phyloP scores from a whole-genome alignment of 2,888 invertebrate species.

The Euspilapteryx auroguttella region DNA sequence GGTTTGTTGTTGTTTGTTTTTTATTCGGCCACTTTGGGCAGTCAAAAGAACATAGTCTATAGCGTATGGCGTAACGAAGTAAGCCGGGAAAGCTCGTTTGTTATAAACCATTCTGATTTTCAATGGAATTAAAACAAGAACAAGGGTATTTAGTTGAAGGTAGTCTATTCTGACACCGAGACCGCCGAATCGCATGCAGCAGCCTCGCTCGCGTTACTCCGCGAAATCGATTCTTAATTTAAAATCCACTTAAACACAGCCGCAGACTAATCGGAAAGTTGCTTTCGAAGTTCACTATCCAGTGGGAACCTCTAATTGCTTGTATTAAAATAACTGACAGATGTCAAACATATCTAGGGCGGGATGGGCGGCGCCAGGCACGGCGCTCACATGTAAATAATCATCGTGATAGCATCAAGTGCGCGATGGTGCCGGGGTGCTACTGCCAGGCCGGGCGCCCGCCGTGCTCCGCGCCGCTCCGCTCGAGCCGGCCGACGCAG shows the following conservation, averaged over 20 bases:
- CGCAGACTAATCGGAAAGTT: conserved; percentile 55
- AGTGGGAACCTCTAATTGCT: conserved; percentile 48
- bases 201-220: no score
- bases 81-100: no score
- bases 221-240: conserved; percentile 48
- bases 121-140: no score
- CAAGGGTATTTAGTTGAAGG: no score
- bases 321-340: conserved; percentile 59
- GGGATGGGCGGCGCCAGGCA: conserved; percentile 42
- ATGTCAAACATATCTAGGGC: conserved; percentile 58
- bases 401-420: conserved; percentile 60
- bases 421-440: conserved; percentile 53
- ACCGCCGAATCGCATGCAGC: not conserved
- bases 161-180: no score
- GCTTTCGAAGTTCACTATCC: conserved; percentile 23
- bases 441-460: no score
- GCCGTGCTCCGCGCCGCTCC: conserved; percentile 5
- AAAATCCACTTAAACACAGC: conserved; percentile 55
- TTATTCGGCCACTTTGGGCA: no score
- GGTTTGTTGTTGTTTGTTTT: no score
- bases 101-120: no score
- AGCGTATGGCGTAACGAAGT: no score
- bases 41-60: no score
- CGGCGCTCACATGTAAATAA: conserved; percentile 55
- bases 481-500: not conserved